These are phyloP conservation scores for Streptopelia turtur DNA, from an alignment of 2,797 vertebrate species.

Conservation along the genomic window DNA sequence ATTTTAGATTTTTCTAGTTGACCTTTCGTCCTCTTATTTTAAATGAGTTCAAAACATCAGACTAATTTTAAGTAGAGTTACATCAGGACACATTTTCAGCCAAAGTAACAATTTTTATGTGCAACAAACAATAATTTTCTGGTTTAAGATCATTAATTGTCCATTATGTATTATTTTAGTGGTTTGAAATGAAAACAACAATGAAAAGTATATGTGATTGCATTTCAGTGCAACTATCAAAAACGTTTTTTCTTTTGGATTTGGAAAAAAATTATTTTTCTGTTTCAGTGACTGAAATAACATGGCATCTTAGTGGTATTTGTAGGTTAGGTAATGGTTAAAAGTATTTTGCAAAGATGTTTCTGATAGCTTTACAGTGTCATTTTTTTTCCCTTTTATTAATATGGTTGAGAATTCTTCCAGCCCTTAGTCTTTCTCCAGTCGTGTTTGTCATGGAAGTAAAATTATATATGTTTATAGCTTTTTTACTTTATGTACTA, in stretches of 20 bases:
- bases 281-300: not conserved
- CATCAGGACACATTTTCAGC: not conserved
- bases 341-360: not conserved
- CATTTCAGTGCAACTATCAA: not conserved
- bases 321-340: not conserved
- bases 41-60: not conserved
- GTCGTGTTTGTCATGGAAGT: not conserved
- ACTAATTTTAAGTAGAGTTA: not conserved
- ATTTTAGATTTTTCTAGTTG: not conserved
- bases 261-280: not conserved
- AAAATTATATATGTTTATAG: not conserved
- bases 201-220: not conserved
- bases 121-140: not conserved
- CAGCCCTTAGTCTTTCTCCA: not conserved
- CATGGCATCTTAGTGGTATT: not conserved
- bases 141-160: not conserved
- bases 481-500: not conserved
- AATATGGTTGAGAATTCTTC: not conserved
- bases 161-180: not conserved
- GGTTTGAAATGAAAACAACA: not conserved
- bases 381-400: not conserved
- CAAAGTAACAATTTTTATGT: not conserved
- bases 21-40: not conserved
- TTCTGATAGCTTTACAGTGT: not conserved
- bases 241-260: not conserved